Evolutionary conservation across 2,888 invertebrate species (phyloP), one percentile per base, ranked within the genome.

Genomic region (Prenolepis imparis): DNA sequence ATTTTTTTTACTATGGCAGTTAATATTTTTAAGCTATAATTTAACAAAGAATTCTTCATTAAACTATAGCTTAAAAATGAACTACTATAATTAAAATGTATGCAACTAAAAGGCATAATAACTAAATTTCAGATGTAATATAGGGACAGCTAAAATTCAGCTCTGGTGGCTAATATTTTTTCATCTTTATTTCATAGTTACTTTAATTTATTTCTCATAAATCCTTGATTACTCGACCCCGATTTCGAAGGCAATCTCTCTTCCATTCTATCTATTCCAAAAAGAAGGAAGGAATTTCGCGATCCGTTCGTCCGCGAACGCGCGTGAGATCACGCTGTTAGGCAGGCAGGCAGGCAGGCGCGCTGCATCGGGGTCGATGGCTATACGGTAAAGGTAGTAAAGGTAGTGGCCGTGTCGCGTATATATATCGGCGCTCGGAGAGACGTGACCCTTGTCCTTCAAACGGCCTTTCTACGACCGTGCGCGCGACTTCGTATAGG

Each of bases 391-490:
- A 90, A 91, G 90, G 90, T 90, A 87, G 90, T 87, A 89, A 89
- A 90, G 86, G 84, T 82, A 85, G 83, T 82, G 86, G 77, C 77
- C 83, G 89, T 89, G 87, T 89, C 87, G 84, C 83, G 82, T 84
- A 72, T 86, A 86, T 85, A 82, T 86, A 86, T 84, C 86, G 87
- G 84, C 88, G 89, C 64, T 90, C 89, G 88, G 66, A 39, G 82
- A 84, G 88, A 89, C 91, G 89, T 92, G 91, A 91, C 92, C 92
- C 91, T 91, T 93, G 93, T 93, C 93, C 93, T 93, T 93, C 93
- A 92, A 93, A 93, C 93, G 93, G 93, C 93, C 93, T 93, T 93
- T 93, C 93, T 92, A 91, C 92, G 91, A 91, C 86, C 90, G 86
- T 81, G 82, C 85, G 83, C 61, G 75, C 48, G 48, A n/a, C 86